These are phyloP conservation scores for Tetraodon nigroviridis DNA, from an alignment of 2,113 vertebrate genomes.

Conservation along the genomic window DNA sequence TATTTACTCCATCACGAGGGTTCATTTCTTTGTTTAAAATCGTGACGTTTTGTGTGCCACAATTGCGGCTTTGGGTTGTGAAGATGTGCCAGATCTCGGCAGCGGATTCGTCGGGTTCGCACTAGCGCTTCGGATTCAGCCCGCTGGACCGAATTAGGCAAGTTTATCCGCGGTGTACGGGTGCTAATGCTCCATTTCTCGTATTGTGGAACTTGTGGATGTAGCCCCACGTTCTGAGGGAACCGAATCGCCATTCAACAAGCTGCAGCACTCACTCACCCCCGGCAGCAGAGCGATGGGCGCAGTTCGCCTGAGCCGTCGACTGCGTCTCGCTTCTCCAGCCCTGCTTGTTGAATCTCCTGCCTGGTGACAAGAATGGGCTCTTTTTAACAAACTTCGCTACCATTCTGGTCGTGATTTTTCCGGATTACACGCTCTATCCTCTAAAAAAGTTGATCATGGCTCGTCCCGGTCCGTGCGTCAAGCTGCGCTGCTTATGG, in stretches of 20 bases:
- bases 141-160: conserved; percentile 29
- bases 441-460: conserved; percentile 56
- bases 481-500: conserved; percentile 58
- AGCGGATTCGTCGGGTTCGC: conserved; percentile 8
- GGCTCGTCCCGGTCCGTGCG: conserved; percentile 43
- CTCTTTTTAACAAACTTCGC: conserved; percentile 47
- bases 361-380: conserved; percentile 55
- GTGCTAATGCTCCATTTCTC: conserved; percentile 6
- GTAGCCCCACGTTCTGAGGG: conserved; percentile 9
- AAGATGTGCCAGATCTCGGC: conserved; percentile 18
- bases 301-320: conserved; percentile 52
- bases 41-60: neutral
- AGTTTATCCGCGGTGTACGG: conserved; percentile 12
- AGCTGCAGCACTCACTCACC: conserved; percentile 56
- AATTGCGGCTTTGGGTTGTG: neutral
- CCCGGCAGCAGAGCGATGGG: conserved; percentile 51
- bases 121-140: conserved; percentile 23
- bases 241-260: conserved; percentile 60
- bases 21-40: neutral
- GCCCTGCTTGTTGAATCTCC: conserved; percentile 66
- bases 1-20: neutral
- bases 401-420: conserved; percentile 3
- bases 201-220: conserved; percentile 45
- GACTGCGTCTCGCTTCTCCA: conserved; percentile 39
- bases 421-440: conserved; percentile 16